phyloP scores from a whole-genome alignment of 2,797 vertebrate genomes.

The Gobio occitaniae region DNA sequence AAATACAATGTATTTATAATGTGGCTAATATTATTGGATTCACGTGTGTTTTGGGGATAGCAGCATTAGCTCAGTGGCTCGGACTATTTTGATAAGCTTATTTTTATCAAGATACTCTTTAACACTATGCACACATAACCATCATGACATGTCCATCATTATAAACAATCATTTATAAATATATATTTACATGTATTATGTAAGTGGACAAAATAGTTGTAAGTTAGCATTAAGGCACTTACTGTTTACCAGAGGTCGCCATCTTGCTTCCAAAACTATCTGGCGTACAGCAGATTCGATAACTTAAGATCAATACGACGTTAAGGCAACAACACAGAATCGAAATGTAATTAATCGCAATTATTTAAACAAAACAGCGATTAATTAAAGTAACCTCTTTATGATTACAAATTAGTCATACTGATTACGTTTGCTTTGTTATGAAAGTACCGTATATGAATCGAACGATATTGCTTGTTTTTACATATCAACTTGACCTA shows the following conservation, averaged over 20 bases:
- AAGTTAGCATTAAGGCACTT: conserved; percentile 68
- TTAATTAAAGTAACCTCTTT: not conserved
- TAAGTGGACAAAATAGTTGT: not conserved
- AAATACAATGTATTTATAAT: not conserved
- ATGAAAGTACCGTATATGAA: conserved; percentile 18
- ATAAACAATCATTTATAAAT: not conserved
- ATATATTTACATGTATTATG: not conserved
- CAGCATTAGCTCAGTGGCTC: conserved; percentile 20
- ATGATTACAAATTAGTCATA: not conserved
- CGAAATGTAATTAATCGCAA: conserved; percentile 62
- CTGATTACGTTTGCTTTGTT: not conserved
- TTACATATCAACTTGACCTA: not conserved
- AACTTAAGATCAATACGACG: not conserved
- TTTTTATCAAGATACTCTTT: not conserved
- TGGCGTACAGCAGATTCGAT: conserved; percentile 54
- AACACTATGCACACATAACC: not conserved
- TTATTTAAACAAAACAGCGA: not conserved
- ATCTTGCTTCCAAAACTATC: conserved; percentile 71
- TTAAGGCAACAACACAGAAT: conserved; percentile 19
- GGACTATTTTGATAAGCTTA: not conserved
- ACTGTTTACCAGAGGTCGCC: conserved; percentile 89
- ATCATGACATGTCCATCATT: not conserved
- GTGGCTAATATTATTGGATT: not conserved
- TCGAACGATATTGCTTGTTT: not conserved
- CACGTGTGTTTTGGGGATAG: not conserved